Evolutionary conservation across 2,797 vertebrate genomes (phyloP).

Genomic region (Bovichtus variegatus): DNA sequence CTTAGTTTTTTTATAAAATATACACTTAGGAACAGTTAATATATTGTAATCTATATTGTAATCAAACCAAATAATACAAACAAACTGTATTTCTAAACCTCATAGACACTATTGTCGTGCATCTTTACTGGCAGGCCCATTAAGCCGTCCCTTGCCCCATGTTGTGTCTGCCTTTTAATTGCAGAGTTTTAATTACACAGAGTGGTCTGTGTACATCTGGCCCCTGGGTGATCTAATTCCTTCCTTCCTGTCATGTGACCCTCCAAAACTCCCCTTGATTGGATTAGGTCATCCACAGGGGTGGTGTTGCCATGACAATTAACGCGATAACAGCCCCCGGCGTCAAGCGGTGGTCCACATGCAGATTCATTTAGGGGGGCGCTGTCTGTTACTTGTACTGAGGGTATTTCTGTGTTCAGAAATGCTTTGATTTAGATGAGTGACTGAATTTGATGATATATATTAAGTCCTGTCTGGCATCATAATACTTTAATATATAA

Average conservation of each 20-base stretch:
- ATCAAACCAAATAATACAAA: neutral
- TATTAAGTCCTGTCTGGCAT: neutral
- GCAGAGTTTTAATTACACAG: conserved; percentile 85
- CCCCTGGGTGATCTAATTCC: conserved; percentile 80
- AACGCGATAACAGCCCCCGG: conserved; percentile 73
- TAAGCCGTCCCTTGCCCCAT: conserved; percentile 35
- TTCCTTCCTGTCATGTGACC: conserved; percentile 86
- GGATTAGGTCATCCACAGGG: conserved; percentile 88
- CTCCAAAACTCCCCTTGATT: conserved; percentile 82
- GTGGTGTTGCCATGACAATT: conserved; percentile 85
- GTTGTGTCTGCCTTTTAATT: conserved; percentile 76
- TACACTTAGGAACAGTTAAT: neutral
- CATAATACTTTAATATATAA: neutral
- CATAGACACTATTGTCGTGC: neutral
- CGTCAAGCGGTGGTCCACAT: conserved; percentile 62
- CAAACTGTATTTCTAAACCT: neutral
- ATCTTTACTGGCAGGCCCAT: conserved; percentile 10
- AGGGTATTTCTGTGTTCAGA: conserved; percentile 7
- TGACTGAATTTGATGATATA: conserved; percentile 1
- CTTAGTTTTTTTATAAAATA: neutral
- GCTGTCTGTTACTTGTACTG: conserved; percentile 7
- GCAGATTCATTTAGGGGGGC: conserved; percentile 41
- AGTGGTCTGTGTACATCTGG: conserved; percentile 77
- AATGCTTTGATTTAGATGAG: conserved; percentile 26
- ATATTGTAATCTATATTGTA: no score